Base-by-base conservation (phyloP, 2,888 invertebrate species). In the Phyto melanocephala region DNA sequence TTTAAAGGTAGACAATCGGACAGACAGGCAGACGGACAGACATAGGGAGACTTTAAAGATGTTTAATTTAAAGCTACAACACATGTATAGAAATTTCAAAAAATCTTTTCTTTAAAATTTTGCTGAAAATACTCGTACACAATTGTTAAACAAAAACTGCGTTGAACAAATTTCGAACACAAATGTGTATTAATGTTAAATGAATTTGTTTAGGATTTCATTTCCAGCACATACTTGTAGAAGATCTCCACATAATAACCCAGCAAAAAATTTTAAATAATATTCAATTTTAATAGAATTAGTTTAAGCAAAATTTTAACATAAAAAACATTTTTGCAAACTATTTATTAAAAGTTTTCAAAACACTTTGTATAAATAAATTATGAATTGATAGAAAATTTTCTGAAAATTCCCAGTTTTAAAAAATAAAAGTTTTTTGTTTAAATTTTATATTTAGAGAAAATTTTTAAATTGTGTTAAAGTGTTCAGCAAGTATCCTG, bases 1-100 rank as follows among this genome's bases (percentile, higher is more conserved):
- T 37, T 63, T 47, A 47, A 78, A 56, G 78, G 50, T 60, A 52
- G 50, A 58, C 58, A 71, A 50, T 11, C 20, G 20, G 20, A 52
- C 33, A 40, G 56, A 68, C 60, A 37, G 52, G 52, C 33, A 35
- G 37, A 35, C 45, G 13, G 50, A 58, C 28, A 22, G 15, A 62
- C 65, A 3, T 13, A 33, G n/a, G 24, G 24, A 52, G 28, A 4
- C 28, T 33, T 33, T 6, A 3, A 52, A 74, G 42, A 74, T 40
- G 20, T 52, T 54, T n/a, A n/a, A 28, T 28, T 54, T 54, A 15
- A 28, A 50, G 37, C 50, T 62, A 24, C n/a, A n/a, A n/a, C 15
- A 50, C 15, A 40, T 47, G 45, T 45, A 22, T 42, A 24, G 10
- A 45, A 45, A 70, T 22, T 47, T 47, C 0, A 28, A 17, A 60